Conservation (phyloP, 2,113 vertebrate species). For the Dasypus novemcinctus region DNA sequence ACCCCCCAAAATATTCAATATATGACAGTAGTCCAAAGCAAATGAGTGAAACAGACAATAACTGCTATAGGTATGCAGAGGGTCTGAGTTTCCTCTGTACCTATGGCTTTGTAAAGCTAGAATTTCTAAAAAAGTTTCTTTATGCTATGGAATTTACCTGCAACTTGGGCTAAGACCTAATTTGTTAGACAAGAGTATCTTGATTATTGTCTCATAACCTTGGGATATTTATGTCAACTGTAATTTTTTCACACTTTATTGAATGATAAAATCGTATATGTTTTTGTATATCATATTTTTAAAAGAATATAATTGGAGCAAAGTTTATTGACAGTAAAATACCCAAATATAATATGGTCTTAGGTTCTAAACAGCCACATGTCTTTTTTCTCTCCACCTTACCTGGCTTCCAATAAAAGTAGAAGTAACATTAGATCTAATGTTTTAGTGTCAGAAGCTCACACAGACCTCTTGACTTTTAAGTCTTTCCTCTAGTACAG, state of each 20-base stretch:
- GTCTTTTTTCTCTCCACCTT: background rate
- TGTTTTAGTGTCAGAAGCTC: constrained; percentile 27
- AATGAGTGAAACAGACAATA: background rate
- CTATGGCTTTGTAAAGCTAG: background rate
- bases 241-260: background rate
- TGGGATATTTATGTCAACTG: background rate
- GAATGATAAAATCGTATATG: background rate
- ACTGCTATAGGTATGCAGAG: background rate
- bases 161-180: background rate
- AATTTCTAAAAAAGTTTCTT: background rate
- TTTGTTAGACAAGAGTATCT: background rate
- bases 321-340: constrained; percentile 43
- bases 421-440: constrained; percentile 2
- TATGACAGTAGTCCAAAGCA: background rate
- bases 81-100: background rate
- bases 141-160: background rate
- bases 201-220: background rate
- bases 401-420: background rate
- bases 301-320: background rate
- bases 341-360: background rate
- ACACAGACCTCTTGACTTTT: background rate
- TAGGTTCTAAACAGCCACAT: constrained; percentile 8
- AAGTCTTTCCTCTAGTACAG: background rate
- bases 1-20: background rate
- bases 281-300: background rate